A percentile compares a stretch with the other conserved stretches of the same genome.
Conservation (phyloP, 2,113 vertebrate species). For the Chloropsis hardwickii region DNA sequence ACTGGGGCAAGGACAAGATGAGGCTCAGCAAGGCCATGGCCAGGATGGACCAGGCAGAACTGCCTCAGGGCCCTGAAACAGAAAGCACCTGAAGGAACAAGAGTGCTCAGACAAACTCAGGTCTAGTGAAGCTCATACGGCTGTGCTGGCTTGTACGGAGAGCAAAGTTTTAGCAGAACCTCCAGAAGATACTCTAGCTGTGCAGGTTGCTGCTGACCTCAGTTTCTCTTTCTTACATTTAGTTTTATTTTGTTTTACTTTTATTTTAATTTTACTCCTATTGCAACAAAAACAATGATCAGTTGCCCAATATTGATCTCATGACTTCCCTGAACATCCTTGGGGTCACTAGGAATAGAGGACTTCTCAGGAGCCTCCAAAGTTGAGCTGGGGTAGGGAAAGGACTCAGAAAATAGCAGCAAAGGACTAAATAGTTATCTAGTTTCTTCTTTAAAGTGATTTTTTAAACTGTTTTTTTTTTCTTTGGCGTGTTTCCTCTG, state of each 20-base stretch:
- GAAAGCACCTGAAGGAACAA: not conserved
- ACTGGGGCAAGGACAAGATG: rapidly evolving
- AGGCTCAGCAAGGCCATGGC: rapidly evolving
- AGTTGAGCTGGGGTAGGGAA: not conserved
- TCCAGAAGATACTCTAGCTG: not conserved
- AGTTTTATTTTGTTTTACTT: not conserved
- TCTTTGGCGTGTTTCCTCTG: not conserved
- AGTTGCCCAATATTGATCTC: not conserved
- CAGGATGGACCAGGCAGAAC: not conserved
- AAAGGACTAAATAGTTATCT: not conserved
- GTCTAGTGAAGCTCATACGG: rapidly evolving
- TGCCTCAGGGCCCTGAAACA: not conserved
- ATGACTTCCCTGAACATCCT: not conserved
- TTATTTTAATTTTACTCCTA: not conserved
- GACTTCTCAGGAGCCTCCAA: not conserved
- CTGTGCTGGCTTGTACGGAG: rapidly evolving
- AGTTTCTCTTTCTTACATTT: not conserved
- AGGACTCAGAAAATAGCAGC: not conserved
- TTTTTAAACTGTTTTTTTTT: not conserved
- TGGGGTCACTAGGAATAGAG: not conserved
- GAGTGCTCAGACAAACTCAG: not conserved
- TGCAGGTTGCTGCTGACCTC: not conserved
- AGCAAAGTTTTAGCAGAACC: not conserved
- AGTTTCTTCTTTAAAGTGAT: not conserved
- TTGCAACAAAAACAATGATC: not conserved